Base-by-base conservation (phyloP, 1,140 invertebrate species). In the Psilanteris sp. region DNA sequence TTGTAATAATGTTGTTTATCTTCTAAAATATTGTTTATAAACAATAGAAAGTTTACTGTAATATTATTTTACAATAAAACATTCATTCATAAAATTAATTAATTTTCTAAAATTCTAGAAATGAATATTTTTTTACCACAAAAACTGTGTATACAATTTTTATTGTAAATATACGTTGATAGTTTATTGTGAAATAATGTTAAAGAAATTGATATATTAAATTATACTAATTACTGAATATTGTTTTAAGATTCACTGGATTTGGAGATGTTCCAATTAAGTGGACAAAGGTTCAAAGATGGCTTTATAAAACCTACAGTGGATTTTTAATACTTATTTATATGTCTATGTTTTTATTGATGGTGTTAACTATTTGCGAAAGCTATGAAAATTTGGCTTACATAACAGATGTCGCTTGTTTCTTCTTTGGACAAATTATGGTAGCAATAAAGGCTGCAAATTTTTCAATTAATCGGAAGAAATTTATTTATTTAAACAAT, bases 401-500 rank as follows among this genome's bases (percentile, higher is more conserved):
- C 3, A 6, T 50, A 3, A 50, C 46, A 6, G 46, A 52, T 6
- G 26, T 52, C 5, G 9, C 31, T 9, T 52, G 48, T 9, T 36
- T 37, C 13, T 15, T 52, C 8, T 26, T 52, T 15, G 48, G 32
- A 7, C 20, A 37, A 37, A 15, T 27, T 7, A 52, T 52, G 48
- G 32, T 52, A 1, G 32, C 22, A 10, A 7, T 37, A 1, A 52
- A 52, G 15, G 48, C 13, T 3, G 10, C 37, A 0, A 52, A 52
- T 37, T 52, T 26, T 26, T 26, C 26, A 1, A 27, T 37, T 10
- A 16, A 37, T 11, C 5, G 32, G 1, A 52, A 26, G 3, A 22
- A 24, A 10, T 36, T 52, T 3, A 36, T 37, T 37, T 26, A 37
- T 11, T 26, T 52, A n/a, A 9, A 37, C 5, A 16, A 15, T 2